Conservation (phyloP, 2,113 vertebrate species). For the Otolemur garnettii region DNA sequence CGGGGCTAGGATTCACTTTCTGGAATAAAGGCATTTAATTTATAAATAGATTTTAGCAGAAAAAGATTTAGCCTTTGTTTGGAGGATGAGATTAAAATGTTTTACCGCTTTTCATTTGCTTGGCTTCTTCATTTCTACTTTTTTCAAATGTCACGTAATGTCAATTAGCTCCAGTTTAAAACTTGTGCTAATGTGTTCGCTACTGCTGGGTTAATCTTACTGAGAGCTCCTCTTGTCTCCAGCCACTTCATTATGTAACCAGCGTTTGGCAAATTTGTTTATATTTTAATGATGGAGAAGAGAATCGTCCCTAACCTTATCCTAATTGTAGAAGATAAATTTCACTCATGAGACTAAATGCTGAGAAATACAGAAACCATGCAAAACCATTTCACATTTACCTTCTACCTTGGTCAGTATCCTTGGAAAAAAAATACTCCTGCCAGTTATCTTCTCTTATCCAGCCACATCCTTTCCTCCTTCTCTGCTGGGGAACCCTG, state of each 20-base stretch:
- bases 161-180: not conserved
- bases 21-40: not conserved
- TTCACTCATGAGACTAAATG: not conserved
- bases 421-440: not conserved
- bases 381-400: not conserved
- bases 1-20: not conserved
- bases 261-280: not conserved
- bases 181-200: too few relatives aligned
- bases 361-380: not conserved
- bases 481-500: not conserved
- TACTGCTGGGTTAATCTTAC: not conserved
- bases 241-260: not conserved
- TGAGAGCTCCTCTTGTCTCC: not conserved
- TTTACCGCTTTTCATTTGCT: not conserved
- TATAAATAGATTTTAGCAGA: not conserved
- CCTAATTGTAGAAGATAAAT: not conserved
- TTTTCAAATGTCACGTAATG: not conserved
- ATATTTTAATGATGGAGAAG: constrained; percentile 11
- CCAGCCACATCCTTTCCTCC: not conserved
- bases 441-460: rapidly evolving
- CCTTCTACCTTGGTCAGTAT: not conserved
- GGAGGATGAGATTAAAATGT: not conserved
- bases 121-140: not conserved
- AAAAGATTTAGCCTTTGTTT: not conserved
- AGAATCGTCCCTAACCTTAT: not conserved